Evolutionary conservation across 2,113 vertebrate species (phyloP).

Genomic region (Dolichallabes microphthalmus): DNA sequence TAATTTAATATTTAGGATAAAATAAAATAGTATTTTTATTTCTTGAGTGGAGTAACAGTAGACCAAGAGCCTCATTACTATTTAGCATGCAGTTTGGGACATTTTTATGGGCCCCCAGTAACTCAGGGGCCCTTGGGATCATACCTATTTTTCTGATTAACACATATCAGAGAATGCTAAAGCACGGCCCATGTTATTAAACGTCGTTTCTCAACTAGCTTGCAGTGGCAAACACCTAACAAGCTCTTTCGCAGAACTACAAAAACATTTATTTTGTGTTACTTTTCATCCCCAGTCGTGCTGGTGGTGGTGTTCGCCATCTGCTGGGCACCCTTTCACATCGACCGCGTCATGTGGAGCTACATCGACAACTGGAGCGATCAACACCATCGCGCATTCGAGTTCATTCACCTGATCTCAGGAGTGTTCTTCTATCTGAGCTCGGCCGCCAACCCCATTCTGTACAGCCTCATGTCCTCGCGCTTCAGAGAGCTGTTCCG

Average conservation of each 20-base stretch:
- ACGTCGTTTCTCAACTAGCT: neutral
- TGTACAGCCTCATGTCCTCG: slow-evolving; percentile 93
- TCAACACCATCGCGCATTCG: slow-evolving; percentile 69
- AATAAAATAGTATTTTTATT: neutral
- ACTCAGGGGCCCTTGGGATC: too few species aligned
- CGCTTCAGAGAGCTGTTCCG: slow-evolving; percentile 87
- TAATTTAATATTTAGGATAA: neutral
- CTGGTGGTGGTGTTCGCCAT: slow-evolving; percentile 85
- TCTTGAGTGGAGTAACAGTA: neutral
- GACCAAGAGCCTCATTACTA: neutral
- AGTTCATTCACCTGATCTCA: slow-evolving; percentile 79
- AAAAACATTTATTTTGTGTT: neutral
- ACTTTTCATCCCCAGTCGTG: slow-evolving; percentile 69
- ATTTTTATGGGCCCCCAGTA: too few species aligned
- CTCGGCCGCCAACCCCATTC: slow-evolving; percentile 83
- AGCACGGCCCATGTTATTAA: neutral
- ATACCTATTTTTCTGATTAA: neutral
- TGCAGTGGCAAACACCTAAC: neutral
- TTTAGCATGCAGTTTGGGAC: neutral
- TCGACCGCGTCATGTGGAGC: slow-evolving; percentile 87
- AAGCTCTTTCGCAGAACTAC: neutral
- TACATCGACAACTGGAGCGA: slow-evolving; percentile 72
- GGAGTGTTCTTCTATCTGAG: slow-evolving; percentile 89
- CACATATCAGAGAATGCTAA: neutral
- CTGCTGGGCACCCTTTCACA: slow-evolving; percentile 91